A percentile compares a stretch with the other conserved stretches of the same genome.
Evolutionary conservation across 2,888 invertebrate species (phyloP).

Genomic region (Acleris sparsana): DNA sequence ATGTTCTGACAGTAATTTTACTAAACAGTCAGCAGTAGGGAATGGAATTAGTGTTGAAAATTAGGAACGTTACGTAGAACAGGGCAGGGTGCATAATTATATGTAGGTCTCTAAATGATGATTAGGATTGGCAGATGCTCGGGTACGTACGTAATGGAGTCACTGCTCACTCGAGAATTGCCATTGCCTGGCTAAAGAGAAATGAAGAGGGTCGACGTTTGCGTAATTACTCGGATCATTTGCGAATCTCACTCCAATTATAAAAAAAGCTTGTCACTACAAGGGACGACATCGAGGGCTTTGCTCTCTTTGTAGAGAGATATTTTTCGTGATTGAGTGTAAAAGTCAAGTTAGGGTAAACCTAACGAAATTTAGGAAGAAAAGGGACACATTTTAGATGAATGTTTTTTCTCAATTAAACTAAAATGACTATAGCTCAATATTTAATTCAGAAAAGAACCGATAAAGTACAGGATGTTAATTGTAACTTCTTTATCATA

Average conservation of each 20-base stretch:
- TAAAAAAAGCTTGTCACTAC: slow-evolving; percentile 74
- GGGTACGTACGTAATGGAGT: slow-evolving; percentile 40
- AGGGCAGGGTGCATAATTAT: slow-evolving; percentile 9
- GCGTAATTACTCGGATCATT: slow-evolving; percentile 81
- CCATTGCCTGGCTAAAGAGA: slow-evolving; percentile 51
- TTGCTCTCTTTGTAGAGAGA: slow-evolving; percentile 52
- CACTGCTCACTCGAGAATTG: slow-evolving; percentile 40
- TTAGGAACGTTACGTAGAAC: slow-evolving; percentile 10
- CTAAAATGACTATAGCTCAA: slow-evolving; percentile 9
- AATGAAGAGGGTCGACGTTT: slow-evolving; percentile 82
- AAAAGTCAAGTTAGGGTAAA: slow-evolving; percentile 49
- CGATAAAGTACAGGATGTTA: no score
- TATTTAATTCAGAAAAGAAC: neutral
- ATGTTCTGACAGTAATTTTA: slow-evolving; percentile 13
- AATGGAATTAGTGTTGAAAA: slow-evolving; percentile 18
- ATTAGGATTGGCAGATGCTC: slow-evolving; percentile 32
- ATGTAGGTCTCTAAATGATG: slow-evolving; percentile 29
- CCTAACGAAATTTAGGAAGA: slow-evolving; percentile 21
- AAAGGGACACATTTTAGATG: slow-evolving; percentile 6
- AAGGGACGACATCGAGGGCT: slow-evolving; percentile 59
- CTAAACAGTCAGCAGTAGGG: slow-evolving; percentile 7
- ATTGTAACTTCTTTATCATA: neutral
- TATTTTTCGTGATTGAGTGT: slow-evolving; percentile 57
- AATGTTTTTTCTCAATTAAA: slow-evolving; percentile 3
- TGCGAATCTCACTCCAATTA: slow-evolving; percentile 77